Evolutionary conservation across 2,113 vertebrate species (phyloP).

Genomic region (Cololabis saira): DNA sequence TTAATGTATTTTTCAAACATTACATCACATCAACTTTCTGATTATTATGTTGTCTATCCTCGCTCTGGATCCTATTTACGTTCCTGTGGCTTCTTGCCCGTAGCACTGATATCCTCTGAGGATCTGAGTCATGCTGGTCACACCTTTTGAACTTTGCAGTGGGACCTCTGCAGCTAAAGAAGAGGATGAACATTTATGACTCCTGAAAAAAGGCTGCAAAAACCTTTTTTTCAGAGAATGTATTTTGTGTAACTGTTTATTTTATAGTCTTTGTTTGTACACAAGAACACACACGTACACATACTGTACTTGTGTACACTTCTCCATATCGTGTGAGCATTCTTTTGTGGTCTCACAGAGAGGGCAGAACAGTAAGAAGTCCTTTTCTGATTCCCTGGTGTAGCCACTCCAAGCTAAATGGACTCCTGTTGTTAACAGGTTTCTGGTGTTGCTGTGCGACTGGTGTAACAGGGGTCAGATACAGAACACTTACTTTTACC

Average conservation of each 20-base stretch:
- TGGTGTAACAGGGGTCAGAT: conserved; percentile 64
- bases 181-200: conserved; percentile 20
- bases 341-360: conserved; percentile 44
- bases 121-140: neutral
- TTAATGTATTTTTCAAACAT: too few relatives aligned
- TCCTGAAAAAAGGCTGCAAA: conserved; percentile 20
- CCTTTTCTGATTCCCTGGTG: conserved; percentile 26
- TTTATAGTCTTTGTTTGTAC: conserved; percentile 14
- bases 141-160: conserved; percentile 7
- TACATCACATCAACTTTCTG: too few relatives aligned
- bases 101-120: conserved; percentile 22
- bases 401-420: conserved; percentile 59
- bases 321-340: conserved; percentile 23
- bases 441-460: conserved; percentile 46
- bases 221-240: neutral
- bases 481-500: conserved; percentile 32
- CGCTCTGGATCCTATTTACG: neutral
- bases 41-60: neutral
- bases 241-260: conserved; percentile 19
- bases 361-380: conserved; percentile 23
- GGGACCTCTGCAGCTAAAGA: neutral
- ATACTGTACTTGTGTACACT: neutral
- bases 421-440: conserved; percentile 69
- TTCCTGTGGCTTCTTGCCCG: conserved; percentile 16
- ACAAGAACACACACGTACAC: neutral